A percentile compares a stretch with the other conserved stretches of the same genome.
Conservation (phyloP, 2,113 vertebrate genomes). For the Myiozetetes cayanensis region DNA sequence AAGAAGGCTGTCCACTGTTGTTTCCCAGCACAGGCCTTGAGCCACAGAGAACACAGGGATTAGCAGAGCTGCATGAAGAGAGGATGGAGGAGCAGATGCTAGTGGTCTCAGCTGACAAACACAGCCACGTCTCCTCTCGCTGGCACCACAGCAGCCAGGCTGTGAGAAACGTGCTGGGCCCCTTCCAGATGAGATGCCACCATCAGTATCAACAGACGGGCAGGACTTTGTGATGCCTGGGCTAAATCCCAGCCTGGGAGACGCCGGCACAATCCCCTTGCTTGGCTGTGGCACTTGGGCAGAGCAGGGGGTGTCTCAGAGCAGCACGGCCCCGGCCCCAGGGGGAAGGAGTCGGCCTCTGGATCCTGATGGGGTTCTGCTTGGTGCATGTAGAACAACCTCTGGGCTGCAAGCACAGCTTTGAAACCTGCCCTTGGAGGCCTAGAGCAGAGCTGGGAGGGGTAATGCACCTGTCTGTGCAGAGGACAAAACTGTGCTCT, state of each 20-base stretch:
- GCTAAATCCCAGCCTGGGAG: constrained; percentile 40
- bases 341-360: background rate
- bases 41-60: background rate
- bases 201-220: constrained; percentile 3
- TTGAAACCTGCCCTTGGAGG: background rate
- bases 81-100: background rate
- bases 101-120: background rate
- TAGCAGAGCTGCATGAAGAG: background rate
- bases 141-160: background rate
- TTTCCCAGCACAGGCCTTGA: background rate
- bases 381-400: background rate
- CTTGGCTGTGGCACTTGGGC: background rate
- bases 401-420: background rate
- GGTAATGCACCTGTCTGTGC: background rate
- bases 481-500: background rate
- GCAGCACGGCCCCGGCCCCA: rapidly evolving
- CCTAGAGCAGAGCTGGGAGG: background rate
- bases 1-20: background rate
- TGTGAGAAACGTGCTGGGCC: background rate
- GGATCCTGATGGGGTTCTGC: background rate
- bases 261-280: background rate
- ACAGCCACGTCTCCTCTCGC: background rate
- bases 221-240: constrained; percentile 34
- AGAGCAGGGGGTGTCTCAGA: background rate
- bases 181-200: constrained; percentile 55